Evolutionary conservation across 2,797 vertebrate species (phyloP).

Genomic region (Allobates femoralis): DNA sequence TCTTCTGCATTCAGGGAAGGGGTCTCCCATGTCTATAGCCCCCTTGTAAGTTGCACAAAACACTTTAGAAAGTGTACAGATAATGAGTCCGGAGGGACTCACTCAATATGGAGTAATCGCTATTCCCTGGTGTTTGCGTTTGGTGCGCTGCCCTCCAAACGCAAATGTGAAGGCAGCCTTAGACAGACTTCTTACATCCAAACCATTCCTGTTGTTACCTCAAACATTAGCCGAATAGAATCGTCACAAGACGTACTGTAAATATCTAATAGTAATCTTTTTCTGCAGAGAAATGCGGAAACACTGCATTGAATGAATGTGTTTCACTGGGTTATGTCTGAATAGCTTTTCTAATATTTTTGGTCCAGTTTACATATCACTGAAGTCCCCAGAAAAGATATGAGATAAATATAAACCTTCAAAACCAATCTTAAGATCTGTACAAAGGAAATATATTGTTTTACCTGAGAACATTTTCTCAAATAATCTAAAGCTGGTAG

Average conservation of each 20-base stretch:
- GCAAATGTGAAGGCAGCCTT: too few species aligned
- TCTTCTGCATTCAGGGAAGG: too few species aligned
- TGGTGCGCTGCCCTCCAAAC: too few species aligned
- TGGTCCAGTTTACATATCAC: background rate
- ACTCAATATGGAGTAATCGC: too few species aligned
- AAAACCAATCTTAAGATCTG: background rate
- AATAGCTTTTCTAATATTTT: background rate
- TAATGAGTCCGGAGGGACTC: too few species aligned
- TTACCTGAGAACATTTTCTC: slow-evolving; percentile 92
- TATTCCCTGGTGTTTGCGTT: too few species aligned
- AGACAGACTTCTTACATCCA: too few species aligned
- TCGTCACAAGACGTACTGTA: background rate
- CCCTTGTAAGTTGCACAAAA: too few species aligned
- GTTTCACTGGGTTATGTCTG: background rate
- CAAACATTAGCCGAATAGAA: too few species aligned
- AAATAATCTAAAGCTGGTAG: slow-evolving; percentile 95
- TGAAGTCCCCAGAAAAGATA: background rate
- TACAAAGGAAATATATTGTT: background rate
- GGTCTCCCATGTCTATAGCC: too few species aligned
- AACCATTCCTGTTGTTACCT: too few species aligned
- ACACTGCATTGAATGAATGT: background rate
- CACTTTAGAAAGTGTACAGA: too few species aligned
- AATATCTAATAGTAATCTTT: background rate
- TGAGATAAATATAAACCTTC: background rate
- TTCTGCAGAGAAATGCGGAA: background rate